Conservation (phyloP, 2,797 vertebrate species). For the Tapera naevia region DNA sequence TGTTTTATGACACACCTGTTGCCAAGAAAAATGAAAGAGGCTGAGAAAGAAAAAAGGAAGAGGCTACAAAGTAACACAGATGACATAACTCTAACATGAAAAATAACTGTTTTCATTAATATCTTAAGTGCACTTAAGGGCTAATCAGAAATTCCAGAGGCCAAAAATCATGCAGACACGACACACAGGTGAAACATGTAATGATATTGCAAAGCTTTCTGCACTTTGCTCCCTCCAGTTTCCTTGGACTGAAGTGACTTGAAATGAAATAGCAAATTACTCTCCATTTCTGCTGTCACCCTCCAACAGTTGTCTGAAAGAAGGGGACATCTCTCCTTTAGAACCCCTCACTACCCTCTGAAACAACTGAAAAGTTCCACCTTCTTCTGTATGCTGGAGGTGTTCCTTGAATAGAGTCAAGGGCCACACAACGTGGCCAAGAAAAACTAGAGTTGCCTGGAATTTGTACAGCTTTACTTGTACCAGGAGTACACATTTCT, state of each 20-base stretch:
- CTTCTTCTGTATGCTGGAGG: not conserved
- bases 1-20: conserved; percentile 95
- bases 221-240: not conserved
- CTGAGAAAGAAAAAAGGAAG: not conserved
- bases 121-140: not conserved
- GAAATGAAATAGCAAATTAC: not conserved
- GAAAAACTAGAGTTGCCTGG: not conserved
- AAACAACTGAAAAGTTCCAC: not conserved
- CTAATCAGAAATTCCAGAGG: not conserved
- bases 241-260: not conserved
- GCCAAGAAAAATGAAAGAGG: not conserved
- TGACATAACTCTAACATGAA: not conserved
- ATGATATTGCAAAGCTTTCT: not conserved
- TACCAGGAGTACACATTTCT: not conserved
- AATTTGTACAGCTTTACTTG: not conserved
- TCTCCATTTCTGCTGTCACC: not conserved
- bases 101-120: not conserved
- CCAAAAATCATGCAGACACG: not conserved
- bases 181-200: not conserved
- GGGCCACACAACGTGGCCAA: accelerated
- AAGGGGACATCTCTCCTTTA: not conserved
- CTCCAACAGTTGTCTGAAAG: not conserved
- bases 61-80: not conserved
- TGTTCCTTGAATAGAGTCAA: not conserved
- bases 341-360: not conserved